Base-by-base conservation (phyloP, 1,140 invertebrate species). In the Steinernema khuongi region DNA sequence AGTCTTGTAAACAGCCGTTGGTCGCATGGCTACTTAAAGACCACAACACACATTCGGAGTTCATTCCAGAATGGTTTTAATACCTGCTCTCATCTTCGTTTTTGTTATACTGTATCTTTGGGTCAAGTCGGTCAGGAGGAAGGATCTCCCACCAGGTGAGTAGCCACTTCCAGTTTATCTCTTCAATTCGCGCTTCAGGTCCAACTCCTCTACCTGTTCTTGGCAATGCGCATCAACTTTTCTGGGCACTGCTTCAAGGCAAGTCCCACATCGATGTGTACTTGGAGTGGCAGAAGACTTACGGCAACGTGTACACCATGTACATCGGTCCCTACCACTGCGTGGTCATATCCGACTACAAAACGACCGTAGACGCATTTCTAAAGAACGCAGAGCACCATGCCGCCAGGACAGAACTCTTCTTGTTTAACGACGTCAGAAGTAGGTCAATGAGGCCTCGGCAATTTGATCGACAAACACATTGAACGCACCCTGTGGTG, bases 261-360 rank as follows among this genome's bases (percentile, higher is more conserved):
- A 66, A 67, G 30, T 50, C 69, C 18, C 33, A 67, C 14, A 18
- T 67, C 1, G 67, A 68, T n/a, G 43, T 44, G 4, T 67, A 33
- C 30, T 36, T 28, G 18, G 50, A 66, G 60, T 74, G 30, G 67
- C 68, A 1, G 69, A 31, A 77, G 44, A 33, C 19, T 7, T 77
- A 78, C 70, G 76, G 74, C 0, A 36, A 43, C 30, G 70, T 78
- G 7, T 78, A 70, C 68, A 78, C 76, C 19, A n/a, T 74, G 19
- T 78, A 72, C 70, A 31, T 77, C 11, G 72, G 74, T 7, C 75
- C 75, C 2, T 14, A 60, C 11, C 76, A 75, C 17, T 69, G 44
- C 11, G 77, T 78, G 11, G 41, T 69, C 41, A 67, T 78, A 18
- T 33, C 31, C 19, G 75, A 78, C 31, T 74, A 78, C 30, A 32